phyloP scores from a whole-genome alignment of 2,888 invertebrate genomes.

The Atrina japonica region DNA sequence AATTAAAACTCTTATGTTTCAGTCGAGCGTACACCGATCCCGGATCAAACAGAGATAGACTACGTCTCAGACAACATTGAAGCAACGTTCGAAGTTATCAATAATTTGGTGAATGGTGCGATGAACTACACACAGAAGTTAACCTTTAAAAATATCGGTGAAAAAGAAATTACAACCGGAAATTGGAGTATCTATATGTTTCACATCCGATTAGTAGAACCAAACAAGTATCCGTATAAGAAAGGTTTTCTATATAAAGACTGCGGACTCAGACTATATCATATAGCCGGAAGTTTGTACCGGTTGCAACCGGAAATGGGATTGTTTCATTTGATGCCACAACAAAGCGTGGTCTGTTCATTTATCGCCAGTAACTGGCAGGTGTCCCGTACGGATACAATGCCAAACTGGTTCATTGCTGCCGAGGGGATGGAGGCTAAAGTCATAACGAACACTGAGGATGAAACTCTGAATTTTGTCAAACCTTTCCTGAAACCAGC shows the following conservation, averaged over 20 bases:
- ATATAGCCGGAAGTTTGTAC: constrained; percentile 61
- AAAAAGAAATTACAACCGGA: constrained; percentile 47
- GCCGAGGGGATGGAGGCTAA: constrained; percentile 31
- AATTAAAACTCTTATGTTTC: too few species aligned
- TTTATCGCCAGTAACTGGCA: constrained; percentile 36
- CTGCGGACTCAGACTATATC: constrained; percentile 55
- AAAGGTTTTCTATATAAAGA: constrained; percentile 1
- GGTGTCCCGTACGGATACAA: constrained; percentile 31
- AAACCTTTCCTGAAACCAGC: constrained; percentile 26
- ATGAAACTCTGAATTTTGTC: constrained; percentile 29
- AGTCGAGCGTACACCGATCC: constrained; percentile 47
- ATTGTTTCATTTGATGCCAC: constrained; percentile 41
- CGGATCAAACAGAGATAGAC: constrained; percentile 58
- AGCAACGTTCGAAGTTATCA: constrained; percentile 54
- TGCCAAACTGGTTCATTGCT: constrained; percentile 44
- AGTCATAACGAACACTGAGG: constrained; percentile 16
- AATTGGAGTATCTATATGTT: constrained; percentile 70
- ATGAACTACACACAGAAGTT: constrained; percentile 28
- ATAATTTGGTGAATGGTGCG: constrained; percentile 52
- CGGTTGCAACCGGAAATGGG: constrained; percentile 50
- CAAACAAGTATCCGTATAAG: constrained; percentile 12
- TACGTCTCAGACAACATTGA: constrained; percentile 61
- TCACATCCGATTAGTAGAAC: constrained; percentile 45
- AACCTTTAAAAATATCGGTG: constrained; percentile 50
- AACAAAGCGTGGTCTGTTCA: constrained; percentile 26